Conservation (phyloP, 2,888 invertebrate species). For the Athrips mouffetella region DNA sequence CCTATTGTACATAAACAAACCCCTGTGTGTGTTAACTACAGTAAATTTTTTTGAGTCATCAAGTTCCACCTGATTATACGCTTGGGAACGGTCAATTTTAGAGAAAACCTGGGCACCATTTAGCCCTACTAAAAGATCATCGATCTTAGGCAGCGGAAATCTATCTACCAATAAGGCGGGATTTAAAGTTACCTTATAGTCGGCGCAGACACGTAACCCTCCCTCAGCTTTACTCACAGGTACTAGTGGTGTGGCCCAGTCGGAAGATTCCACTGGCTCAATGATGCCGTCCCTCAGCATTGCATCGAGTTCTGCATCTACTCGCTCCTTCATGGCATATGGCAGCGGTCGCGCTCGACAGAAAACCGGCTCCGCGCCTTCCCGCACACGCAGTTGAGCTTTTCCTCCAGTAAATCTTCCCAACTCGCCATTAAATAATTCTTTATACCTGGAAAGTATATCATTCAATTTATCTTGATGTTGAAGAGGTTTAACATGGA, state of each 20-base stretch:
- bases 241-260: slow-evolving; percentile 31
- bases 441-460: slow-evolving; percentile 14
- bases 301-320: slow-evolving; percentile 20
- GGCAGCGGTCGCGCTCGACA: not conserved
- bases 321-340: slow-evolving; percentile 13
- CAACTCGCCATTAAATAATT: slow-evolving; percentile 15
- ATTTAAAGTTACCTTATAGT: slow-evolving; percentile 31
- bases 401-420: slow-evolving; percentile 17
- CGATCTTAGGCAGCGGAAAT: slow-evolving; percentile 27
- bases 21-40: slow-evolving; percentile 26
- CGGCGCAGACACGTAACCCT: slow-evolving; percentile 29
- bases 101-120: slow-evolving; percentile 19
- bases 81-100: slow-evolving; percentile 20
- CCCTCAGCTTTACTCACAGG: slow-evolving; percentile 30
- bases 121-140: slow-evolving; percentile 24
- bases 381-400: slow-evolving; percentile 16
- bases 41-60: slow-evolving; percentile 25
- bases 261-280: slow-evolving; percentile 26
- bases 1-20: slow-evolving; percentile 21
- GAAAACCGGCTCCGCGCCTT: slow-evolving; percentile 16
- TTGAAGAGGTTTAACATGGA: not conserved
- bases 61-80: slow-evolving; percentile 20
- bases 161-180: slow-evolving; percentile 28
- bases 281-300: slow-evolving; percentile 23
- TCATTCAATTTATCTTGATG: not conserved